Evolutionary conservation across 2,797 vertebrate species (phyloP).

Genomic region (Ptychadena robeensis): DNA sequence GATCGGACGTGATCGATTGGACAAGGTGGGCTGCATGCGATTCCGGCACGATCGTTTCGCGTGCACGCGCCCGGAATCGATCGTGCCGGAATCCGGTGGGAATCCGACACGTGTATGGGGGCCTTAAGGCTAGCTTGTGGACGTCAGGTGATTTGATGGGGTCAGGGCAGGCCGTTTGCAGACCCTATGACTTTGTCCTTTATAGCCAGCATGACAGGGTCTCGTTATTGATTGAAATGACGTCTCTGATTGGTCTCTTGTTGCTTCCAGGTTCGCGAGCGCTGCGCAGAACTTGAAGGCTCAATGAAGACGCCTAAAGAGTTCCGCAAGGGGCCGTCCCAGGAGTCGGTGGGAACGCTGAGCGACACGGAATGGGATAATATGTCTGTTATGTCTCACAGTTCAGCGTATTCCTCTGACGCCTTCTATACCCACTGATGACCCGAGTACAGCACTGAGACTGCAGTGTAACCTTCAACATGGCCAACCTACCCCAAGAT

Average conservation of each 20-base stretch:
- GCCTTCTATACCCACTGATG: conserved; percentile 15
- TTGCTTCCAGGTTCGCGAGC: conserved; percentile 25
- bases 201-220: background rate
- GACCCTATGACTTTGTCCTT: background rate
- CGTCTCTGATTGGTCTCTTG: background rate
- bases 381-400: conserved; percentile 42
- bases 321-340: background rate
- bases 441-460: too few species aligned
- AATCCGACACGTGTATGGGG: too few species aligned
- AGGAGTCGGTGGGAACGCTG: background rate
- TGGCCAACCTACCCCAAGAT: too few species aligned
- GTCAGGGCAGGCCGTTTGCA: background rate
- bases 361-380: conserved; percentile 48
- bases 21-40: too few species aligned
- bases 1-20: too few species aligned
- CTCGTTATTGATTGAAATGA: background rate
- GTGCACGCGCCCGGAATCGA: too few species aligned
- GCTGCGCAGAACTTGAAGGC: conserved; percentile 6
- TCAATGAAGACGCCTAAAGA: background rate
- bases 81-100: too few species aligned
- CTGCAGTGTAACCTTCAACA: too few species aligned
- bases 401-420: conserved; percentile 5
- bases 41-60: too few species aligned
- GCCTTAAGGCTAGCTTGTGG: too few species aligned
- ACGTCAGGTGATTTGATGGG: too few species aligned